phyloP scores from a whole-genome alignment of 2,888 invertebrate genomes.

The Brachyptera putata region DNA sequence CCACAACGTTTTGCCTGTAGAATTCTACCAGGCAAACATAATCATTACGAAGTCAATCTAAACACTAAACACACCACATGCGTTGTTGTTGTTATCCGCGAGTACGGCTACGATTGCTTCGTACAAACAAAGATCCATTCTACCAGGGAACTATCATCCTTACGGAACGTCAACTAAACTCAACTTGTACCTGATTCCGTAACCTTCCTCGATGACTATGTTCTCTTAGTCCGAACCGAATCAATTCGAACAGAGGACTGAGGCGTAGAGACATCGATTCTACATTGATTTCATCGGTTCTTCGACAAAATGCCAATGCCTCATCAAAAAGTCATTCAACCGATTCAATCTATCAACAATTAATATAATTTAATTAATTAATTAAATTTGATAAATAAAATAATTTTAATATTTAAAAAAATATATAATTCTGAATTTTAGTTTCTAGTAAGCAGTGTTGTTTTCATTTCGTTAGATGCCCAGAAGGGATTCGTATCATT shows the following conservation, averaged over 20 bases:
- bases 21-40: too few relatives aligned
- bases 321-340: neutral
- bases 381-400: neutral
- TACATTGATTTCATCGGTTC: conserved; percentile 11
- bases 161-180: neutral
- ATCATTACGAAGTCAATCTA: too few relatives aligned
- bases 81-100: too few relatives aligned
- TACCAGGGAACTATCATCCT: neutral
- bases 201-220: neutral
- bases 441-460: neutral
- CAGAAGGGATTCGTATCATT: neutral
- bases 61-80: too few relatives aligned
- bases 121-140: neutral
- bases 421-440: neutral
- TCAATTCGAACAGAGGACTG: neutral
- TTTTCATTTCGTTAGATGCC: neutral
- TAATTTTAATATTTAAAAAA: neutral
- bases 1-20: too few relatives aligned
- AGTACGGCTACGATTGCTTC: too few relatives aligned
- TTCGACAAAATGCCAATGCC: neutral
- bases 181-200: neutral
- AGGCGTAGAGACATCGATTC: conserved; percentile 6
- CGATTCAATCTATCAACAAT: neutral
- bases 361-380: neutral
- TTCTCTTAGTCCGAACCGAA: neutral